Conservation (phyloP, 2,888 invertebrate species). For the Acanthosepion pharaonis region DNA sequence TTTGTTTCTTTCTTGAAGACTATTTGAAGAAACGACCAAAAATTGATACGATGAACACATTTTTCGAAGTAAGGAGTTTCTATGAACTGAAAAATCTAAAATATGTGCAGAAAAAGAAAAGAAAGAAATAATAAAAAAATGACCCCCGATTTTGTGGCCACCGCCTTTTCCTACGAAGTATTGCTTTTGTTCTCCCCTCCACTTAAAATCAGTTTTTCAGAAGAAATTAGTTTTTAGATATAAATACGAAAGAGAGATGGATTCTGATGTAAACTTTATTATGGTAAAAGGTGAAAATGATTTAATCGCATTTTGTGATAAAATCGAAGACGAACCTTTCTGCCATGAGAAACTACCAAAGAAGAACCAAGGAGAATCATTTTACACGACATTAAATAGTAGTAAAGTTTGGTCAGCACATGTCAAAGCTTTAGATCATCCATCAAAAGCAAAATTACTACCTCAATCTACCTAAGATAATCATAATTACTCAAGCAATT, state of each 20-base stretch:
- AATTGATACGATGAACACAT: neutral
- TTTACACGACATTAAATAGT: neutral
- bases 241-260: neutral
- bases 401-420: conserved; percentile 2
- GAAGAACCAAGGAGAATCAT: neutral
- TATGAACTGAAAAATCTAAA: neutral
- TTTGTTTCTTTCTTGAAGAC: neutral
- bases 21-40: neutral
- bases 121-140: neutral
- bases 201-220: neutral
- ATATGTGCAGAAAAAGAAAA: neutral
- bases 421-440: neutral
- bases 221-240: neutral
- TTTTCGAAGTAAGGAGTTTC: neutral
- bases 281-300: neutral
- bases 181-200: neutral
- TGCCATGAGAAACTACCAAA: neutral
- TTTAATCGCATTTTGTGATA: neutral
- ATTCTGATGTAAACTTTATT: neutral
- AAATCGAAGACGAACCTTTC: neutral
- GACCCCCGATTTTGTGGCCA: conserved; percentile 1
- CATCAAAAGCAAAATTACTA: neutral
- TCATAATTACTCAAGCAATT: neutral
- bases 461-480: neutral
- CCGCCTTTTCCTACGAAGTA: neutral